Base-by-base conservation (phyloP, 2,113 vertebrate species). In the Lethenteron reissneri region DNA sequence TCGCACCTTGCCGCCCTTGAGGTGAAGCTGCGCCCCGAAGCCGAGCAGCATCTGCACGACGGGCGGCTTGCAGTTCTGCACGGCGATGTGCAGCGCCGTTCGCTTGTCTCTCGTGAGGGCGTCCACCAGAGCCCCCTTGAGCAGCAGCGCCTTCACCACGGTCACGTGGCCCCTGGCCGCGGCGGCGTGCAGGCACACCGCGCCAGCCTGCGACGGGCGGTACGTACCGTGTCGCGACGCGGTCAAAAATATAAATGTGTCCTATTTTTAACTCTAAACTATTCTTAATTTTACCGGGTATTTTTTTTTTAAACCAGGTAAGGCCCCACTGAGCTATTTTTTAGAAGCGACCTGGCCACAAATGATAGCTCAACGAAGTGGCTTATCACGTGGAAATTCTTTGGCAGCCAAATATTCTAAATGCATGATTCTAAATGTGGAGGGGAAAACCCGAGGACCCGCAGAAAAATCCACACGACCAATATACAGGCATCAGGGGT, bases 21-120 rank as follows among this genome's bases (percentile, higher is more conserved):
- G 79, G 69, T 81, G 76, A 58, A 81, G 77, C 59, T 76, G 75
- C 2, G 79, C 80, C 25, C 80, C 78, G 19, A 77, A 81, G 11
- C 80, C 80, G 64, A 80, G 74, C 11, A 81, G 70, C 19, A 76
- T 79, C 76, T 81, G 79, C 56, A 80, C 79, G 69, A 81, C 79
- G 56, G 75, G 73, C 1, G 78, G 76, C 70, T 79, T 79, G 76
- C 80, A 79, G 76, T 71, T 72, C 74, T 79, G 72, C 56, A 75
- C 78, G 1, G 80, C 77, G 4, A 79, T 70, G 71, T 81, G 80
- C 11, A 81, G 76, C 0, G 79, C 78, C 1, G 79, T 79, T 59
- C 74, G 78, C 58, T 78, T 74, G 6, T 79, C 78, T 70, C 78
- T 79, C 56, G 78, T 76, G 3, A 72, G 74, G 10, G 77, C 72